A percentile compares a stretch with the other conserved stretches of the same genome.
These are phyloP conservation scores for Lindbergichthys nudifrons DNA, from an alignment of 2,797 vertebrate genomes.

Conservation along the genomic window DNA sequence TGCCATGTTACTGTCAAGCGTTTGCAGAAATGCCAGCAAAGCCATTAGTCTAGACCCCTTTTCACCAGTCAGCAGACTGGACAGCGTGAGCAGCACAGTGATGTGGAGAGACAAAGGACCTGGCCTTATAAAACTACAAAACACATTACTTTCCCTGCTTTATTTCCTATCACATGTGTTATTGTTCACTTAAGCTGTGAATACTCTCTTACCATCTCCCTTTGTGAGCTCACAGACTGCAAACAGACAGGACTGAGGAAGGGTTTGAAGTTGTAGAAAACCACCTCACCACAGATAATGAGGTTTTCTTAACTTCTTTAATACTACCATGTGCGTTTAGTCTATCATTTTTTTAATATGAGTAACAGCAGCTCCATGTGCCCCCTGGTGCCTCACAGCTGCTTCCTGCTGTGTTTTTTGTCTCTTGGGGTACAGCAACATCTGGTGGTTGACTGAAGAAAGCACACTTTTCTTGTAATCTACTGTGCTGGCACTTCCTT, in stretches of 20 bases:
- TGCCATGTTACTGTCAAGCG: constrained; percentile 75
- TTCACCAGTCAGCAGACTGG: constrained; percentile 65
- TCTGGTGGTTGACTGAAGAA: constrained; percentile 64
- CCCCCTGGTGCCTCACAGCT: constrained; percentile 56
- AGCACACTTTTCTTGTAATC: constrained; percentile 41
- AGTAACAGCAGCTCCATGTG: constrained; percentile 36
- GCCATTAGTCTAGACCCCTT: constrained; percentile 69
- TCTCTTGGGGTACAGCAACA: constrained; percentile 66
- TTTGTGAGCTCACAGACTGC: constrained; percentile 9
- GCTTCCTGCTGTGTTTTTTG: constrained; percentile 10
- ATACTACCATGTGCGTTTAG: background rate
- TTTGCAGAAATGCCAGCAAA: constrained; percentile 78
- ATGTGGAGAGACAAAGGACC: constrained; percentile 41
- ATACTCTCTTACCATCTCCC: constrained; percentile 16
- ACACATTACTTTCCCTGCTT: constrained; percentile 27
- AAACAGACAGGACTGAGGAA: background rate
- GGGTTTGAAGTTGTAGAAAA: constrained; percentile 10
- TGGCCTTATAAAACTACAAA: constrained; percentile 39
- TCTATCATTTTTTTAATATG: constrained; percentile 4
- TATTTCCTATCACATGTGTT: constrained; percentile 31
- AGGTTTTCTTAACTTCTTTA: background rate
- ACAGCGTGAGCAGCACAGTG: constrained; percentile 36
- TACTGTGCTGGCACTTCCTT: background rate
- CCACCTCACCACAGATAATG: background rate
- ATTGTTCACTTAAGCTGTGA: constrained; percentile 41